A percentile compares a stretch with the other conserved stretches of the same genome.
Evolutionary conservation across 2,113 vertebrate genomes (phyloP).

Genomic region (Pedionomus torquatus): DNA sequence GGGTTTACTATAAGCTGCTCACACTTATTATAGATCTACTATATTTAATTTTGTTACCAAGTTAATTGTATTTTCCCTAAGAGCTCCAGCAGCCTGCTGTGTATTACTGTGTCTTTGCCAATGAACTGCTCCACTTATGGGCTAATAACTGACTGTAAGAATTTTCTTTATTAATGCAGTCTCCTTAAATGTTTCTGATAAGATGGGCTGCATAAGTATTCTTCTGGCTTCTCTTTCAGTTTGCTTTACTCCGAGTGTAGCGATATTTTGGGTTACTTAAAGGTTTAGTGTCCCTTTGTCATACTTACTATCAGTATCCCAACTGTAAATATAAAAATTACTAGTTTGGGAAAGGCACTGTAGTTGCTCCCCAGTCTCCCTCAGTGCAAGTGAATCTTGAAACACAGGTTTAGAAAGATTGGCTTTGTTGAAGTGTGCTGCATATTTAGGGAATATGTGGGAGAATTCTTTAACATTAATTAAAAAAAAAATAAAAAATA

Average conservation of each 20-base stretch:
- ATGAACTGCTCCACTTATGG: slow-evolving; percentile 41
- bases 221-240: neutral
- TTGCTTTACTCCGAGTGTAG: neutral
- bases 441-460: neutral
- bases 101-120: slow-evolving; percentile 45
- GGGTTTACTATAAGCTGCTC: slow-evolving; percentile 50
- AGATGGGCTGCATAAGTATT: neutral
- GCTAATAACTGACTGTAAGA: slow-evolving; percentile 53
- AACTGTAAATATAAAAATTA: slow-evolving; percentile 4
- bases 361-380: slow-evolving; percentile 18
- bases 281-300: slow-evolving; percentile 28
- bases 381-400: slow-evolving; percentile 2
- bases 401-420: neutral
- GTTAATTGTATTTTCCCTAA: slow-evolving; percentile 66
- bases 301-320: slow-evolving; percentile 28
- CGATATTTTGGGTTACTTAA: neutral
- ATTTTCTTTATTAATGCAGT: slow-evolving; percentile 32
- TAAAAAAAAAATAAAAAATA: too few species aligned
- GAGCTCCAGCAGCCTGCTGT: slow-evolving; percentile 42
- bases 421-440: neutral
- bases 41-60: slow-evolving; percentile 62
- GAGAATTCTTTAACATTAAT: neutral
- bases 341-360: slow-evolving; percentile 1
- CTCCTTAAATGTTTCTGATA: slow-evolving; percentile 14
- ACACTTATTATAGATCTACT: slow-evolving; percentile 44